Conservation (phyloP, 2,888 invertebrate species). For the Andrena bicolor region DNA sequence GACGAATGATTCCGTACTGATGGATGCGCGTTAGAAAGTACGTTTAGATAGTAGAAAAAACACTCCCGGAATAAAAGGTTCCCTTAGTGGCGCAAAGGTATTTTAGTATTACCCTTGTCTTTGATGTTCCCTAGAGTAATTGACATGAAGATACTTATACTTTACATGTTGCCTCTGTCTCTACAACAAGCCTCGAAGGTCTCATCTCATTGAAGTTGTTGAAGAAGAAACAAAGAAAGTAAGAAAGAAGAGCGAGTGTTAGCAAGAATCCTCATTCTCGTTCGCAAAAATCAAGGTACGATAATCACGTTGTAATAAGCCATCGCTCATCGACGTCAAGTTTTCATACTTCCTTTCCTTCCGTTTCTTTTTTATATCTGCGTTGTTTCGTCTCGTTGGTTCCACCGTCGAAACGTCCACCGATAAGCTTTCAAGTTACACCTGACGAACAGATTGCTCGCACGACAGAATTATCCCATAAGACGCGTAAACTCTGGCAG, state of each 20-base stretch:
- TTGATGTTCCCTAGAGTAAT: conserved; percentile 93
- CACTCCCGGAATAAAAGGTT: conserved; percentile 72
- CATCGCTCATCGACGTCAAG: neutral
- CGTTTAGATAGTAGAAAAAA: conserved; percentile 72
- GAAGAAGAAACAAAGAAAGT: neutral
- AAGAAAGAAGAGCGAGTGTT: conserved; percentile 6
- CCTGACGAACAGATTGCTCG: too few species aligned
- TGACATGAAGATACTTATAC: conserved; percentile 92
- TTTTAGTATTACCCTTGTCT: conserved; percentile 64
- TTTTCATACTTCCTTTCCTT: neutral
- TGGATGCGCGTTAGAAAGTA: conserved; percentile 68
- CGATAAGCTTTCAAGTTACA: conserved; percentile 18
- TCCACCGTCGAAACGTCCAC: conserved; percentile 34
- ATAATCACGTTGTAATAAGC: neutral
- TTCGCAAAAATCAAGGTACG: neutral
- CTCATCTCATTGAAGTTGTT: conserved; percentile 3
- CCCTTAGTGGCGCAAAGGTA: conserved; percentile 67
- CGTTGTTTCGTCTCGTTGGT: conserved; percentile 9
- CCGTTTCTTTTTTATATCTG: neutral
- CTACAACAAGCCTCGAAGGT: conserved; percentile 12
- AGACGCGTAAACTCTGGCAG: neutral
- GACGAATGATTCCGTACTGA: conserved; percentile 69
- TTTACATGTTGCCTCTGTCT: conserved; percentile 74
- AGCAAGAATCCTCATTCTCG: conserved; percentile 10
- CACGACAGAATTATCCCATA: neutral